A percentile compares a stretch with the other conserved stretches of the same genome.
phyloP scores from a whole-genome alignment of 2,888 invertebrate species.

The Nomada fabriciana region DNA sequence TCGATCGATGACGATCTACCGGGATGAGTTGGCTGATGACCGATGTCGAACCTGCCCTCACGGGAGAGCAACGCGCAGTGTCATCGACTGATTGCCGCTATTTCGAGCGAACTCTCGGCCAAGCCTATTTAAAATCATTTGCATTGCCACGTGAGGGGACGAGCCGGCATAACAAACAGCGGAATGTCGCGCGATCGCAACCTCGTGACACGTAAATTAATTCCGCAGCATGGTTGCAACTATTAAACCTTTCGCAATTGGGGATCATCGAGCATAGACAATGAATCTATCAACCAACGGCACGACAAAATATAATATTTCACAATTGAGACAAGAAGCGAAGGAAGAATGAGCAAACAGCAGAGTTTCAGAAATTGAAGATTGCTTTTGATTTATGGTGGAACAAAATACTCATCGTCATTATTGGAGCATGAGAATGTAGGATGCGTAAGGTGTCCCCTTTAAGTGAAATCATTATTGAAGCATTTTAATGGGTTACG shows the following conservation, averaged over 20 bases:
- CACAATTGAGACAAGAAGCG: neutral
- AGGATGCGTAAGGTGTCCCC: neutral
- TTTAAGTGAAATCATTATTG: neutral
- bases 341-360: neutral
- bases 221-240: neutral
- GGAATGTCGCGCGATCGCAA: conserved; percentile 43
- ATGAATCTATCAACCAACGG: neutral
- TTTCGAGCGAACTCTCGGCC: conserved; percentile 69
- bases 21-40: conserved; percentile 61
- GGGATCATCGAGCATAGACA: too few species aligned
- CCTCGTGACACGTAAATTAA: conserved; percentile 52
- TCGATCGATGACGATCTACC: conserved; percentile 70
- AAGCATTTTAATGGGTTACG: conserved; percentile 32
- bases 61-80: conserved; percentile 64
- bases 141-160: conserved; percentile 70
- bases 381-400: neutral
- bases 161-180: conserved; percentile 51
- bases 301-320: too few species aligned
- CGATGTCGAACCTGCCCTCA: conserved; percentile 58
- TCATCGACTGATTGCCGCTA: conserved; percentile 77
- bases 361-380: neutral
- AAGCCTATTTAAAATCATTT: conserved; percentile 70
- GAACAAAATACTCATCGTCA: neutral
- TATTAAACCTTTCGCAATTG: neutral
- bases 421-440: neutral